Base-by-base conservation (phyloP, 2,113 vertebrate genomes). In the Aptenodytes forsteri region DNA sequence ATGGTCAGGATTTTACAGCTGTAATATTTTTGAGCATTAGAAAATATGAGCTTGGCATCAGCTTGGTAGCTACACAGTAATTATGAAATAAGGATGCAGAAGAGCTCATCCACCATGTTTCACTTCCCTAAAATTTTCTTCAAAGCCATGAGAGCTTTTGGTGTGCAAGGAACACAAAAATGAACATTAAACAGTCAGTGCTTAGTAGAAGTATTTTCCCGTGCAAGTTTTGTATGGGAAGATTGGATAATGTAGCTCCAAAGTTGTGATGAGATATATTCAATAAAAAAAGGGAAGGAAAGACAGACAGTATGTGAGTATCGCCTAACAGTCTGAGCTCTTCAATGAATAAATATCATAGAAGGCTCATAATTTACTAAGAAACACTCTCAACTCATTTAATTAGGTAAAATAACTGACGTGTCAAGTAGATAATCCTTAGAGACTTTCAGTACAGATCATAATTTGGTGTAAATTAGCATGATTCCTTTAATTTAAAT, bases 321-420 rank as follows among this genome's bases (percentile, higher is more conserved):
- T 42, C 59, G 42, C 59, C 59, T 62, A 80, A 42, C 32, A 59
- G 16, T 42, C 40, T 86, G 62, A 82, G 82, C 56, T 58, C 66
- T 83, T 93, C 27, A 80, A 34, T 94, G 80, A 91, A 87, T 96
- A 95, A 91, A 50, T 95, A 69, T 89, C 36, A 9, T 82, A 80
- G 62, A 30, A 70, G 38, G 49, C 46, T 91, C 61, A 62, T 94
- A 58, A 96, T 94, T 93, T 93, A 47, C 42, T 21, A 58, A 87
- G 87, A 91, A 90, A 66, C 66, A 62, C n/a, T 79, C 70, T 94
- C 66, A 87, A 32, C 55, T 77, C 56, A 80, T 88, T 94, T 88
- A 96, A 95, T 97, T 95, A 80, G 42, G 64, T 78, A 86, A 91
- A 95, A 71, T 91, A 91, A 96, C 67, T 80, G 70, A 83, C 8